Evolutionary conservation across 2,888 invertebrate species (phyloP), one percentile per base, ranked within the genome.

Genomic region (Hedya salicella): DNA sequence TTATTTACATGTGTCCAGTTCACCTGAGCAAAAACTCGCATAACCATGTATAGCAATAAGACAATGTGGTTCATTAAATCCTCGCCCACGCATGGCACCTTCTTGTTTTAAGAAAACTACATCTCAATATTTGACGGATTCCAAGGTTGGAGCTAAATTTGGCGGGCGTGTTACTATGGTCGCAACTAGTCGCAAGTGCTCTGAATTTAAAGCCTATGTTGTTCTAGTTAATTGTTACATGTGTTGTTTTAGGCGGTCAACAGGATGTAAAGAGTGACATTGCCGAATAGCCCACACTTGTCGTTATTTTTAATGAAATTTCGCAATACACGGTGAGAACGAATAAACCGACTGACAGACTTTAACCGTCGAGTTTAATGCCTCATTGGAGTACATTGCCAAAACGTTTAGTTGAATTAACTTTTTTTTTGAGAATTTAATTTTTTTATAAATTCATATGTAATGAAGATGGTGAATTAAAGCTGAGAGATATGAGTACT

Each of bases 21-120:
- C 75, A 39, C 74, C 77, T 69, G 73, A 73, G 79, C 85, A 88
- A 88, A 89, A 88, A 83, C 81, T 75, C 69, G 77, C 79, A 80
- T 75, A 69, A 62, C 90, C 90, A 82, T 88, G 83, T 88, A 81
- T 80, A 88, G 91, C 82, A 90, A 87, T 88, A 91, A 91, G 87
- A 91, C 89, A 90, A 91, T 90, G 87, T 85, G 78, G 81, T 86
- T 88, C 87, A 87, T 90, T 89, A 89, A 80, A 83, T 80, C 77
- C 73, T 77, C 81, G 72, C 90, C 90, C 85, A 90, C 90, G 76
- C 77, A 46, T 13, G 11, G 48, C 62, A 49, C 40, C 60, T 62
- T 59, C 50, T 64, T 68, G 46, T 54, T 61, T 48, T 57, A 68
- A 70, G 69, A 68, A 72, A 72, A 70, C 68, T 52, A 71, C 69